A percentile compares a stretch with the other conserved stretches of the same genome.
Evolutionary conservation across 1,140 invertebrate species (phyloP).

Genomic region (Monomorium pharaonis): DNA sequence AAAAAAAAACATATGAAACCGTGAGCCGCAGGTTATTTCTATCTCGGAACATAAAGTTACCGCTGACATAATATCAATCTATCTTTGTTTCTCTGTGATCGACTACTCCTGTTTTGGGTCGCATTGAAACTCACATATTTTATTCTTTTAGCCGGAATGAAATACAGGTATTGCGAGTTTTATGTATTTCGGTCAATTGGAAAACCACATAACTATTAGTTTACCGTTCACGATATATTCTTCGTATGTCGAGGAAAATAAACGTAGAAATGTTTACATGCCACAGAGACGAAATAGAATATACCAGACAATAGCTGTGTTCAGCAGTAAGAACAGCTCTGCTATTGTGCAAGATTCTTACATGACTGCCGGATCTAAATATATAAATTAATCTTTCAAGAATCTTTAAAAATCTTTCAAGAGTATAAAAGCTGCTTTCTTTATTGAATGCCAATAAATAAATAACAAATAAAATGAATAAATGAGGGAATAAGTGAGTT

Average conservation of each 20-base stretch:
- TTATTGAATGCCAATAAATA: background rate
- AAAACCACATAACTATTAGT: background rate
- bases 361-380: too few species aligned
- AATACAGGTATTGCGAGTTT: background rate
- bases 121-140: slow-evolving; percentile 5
- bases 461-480: background rate
- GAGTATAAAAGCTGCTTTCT: too few species aligned
- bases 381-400: too few species aligned
- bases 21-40: background rate
- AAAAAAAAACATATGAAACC: background rate
- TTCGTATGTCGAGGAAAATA: background rate
- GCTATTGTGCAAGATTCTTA: too few species aligned
- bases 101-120: background rate
- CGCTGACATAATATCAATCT: background rate
- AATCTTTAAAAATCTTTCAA: too few species aligned
- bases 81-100: slow-evolving; percentile 32
- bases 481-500: background rate
- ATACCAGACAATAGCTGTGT: background rate
- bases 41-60: background rate
- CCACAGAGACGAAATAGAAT: background rate
- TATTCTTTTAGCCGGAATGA: background rate
- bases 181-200: background rate
- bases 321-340: too few species aligned
- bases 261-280: background rate
- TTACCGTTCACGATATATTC: background rate